Evolutionary conservation across 2,888 invertebrate genomes (phyloP), one percentile per base, ranked within the genome.

Genomic region (Callinectes sapidus): DNA sequence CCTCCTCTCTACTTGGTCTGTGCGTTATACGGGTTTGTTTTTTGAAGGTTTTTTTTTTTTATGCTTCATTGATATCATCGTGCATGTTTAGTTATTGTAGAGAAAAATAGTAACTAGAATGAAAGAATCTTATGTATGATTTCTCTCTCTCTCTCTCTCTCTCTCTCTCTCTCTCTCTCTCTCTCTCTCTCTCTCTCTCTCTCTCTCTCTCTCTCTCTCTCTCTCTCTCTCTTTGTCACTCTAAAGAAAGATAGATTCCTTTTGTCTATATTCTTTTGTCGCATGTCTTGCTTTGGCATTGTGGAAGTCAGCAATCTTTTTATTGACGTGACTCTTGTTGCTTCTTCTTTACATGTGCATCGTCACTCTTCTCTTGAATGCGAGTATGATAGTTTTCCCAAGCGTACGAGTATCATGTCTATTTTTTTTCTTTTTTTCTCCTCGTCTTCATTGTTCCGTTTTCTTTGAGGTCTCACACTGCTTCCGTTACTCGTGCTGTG

Each of bases 121-220:
- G 8, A n/a, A n/a, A 71, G 28, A 61, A 23, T 61, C 2, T 61
- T 61, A 61, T 23, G 48, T 18, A 23, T 61, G 61, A 39, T 55
- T 8, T 18, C 18, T 18, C 55, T 13, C 18, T 55, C 18, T 55
- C 55, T n/a, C 23, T 71, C 18, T 18, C 55, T 55, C 23, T 71
- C 66, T 71, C 66, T 71, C 66, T 71, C 55, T 48, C 88, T 88
- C 55, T 86, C 86, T 86, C 86, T 86, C 86, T 86, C 86, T 86
- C 87, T 35, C 87, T 87, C 87, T 39, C 87, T 87, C 39, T 42
- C 87, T 42, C 87, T 87, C 87, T 35, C 87, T 87, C 42, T 42
- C 39, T 42, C 87, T 42, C 39, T 42, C 39, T 42, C 87, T 87
- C 39, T 87, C 42, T 87, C 39, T 42, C 39, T 42, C 87, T 42